Evolutionary conservation across 2,113 vertebrate species (phyloP).

Genomic region (Cynoglossus semilaevis): DNA sequence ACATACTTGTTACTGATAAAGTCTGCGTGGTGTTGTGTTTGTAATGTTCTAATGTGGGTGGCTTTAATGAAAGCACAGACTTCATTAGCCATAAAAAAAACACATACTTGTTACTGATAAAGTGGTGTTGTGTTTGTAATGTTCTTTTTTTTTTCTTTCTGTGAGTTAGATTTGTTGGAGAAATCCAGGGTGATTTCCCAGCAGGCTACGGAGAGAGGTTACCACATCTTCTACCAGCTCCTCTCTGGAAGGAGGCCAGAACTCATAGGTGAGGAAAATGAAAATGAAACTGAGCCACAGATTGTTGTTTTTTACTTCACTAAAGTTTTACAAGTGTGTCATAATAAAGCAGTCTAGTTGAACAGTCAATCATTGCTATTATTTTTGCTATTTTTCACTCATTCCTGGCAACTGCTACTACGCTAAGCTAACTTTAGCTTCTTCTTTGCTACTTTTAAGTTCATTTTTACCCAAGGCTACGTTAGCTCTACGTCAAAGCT

Average conservation of each 20-base stretch:
- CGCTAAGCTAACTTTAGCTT: too few species aligned
- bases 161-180: conserved; percentile 79
- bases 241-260: conserved; percentile 86
- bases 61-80: conserved; percentile 20
- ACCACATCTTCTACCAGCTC: conserved; percentile 89
- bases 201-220: conserved; percentile 83
- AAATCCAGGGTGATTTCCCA: conserved; percentile 87
- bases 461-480: too few species aligned
- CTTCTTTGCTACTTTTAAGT: too few species aligned
- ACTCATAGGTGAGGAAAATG: conserved; percentile 71
- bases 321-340: too few species aligned
- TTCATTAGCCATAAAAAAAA: too few species aligned
- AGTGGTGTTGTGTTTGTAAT: neutral
- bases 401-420: too few species aligned
- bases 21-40: conserved; percentile 1
- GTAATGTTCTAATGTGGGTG: conserved; percentile 69
- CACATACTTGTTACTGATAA: neutral
- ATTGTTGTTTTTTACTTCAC: neutral
- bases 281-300: neutral
- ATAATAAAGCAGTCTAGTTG: too few species aligned
- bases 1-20: neutral
- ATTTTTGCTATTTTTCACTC: too few species aligned
- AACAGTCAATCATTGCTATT: too few species aligned
- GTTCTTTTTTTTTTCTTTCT: neutral
- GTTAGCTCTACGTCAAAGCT: too few species aligned